Conservation (phyloP, 2,113 vertebrate species). For the Halcyon senegalensis region DNA sequence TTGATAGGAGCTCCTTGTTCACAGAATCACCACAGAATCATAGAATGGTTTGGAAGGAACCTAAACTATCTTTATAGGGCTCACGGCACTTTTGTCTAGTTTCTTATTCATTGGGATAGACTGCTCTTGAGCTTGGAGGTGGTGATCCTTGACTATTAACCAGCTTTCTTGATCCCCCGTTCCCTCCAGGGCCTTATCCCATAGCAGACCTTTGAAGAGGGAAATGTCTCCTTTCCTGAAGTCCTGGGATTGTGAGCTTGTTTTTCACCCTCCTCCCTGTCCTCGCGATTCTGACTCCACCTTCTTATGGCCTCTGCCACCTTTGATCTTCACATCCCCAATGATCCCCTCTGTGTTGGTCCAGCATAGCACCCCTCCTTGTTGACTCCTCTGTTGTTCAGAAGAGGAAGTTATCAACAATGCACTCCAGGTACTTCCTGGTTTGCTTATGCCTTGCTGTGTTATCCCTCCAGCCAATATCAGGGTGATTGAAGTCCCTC, state of each 20-base stretch:
- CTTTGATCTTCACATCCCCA: neutral
- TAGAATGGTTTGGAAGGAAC: too few species aligned
- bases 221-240: neutral
- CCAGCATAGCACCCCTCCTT: neutral
- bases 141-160: neutral
- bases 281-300: neutral
- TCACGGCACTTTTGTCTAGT: neutral
- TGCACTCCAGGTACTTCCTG: neutral
- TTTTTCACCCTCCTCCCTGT: neutral
- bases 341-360: accelerated
- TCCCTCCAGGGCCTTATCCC: neutral
- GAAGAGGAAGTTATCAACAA: neutral
- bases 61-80: neutral
- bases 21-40: too few species aligned
- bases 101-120: neutral
- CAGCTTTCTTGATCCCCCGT: neutral
- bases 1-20: neutral
- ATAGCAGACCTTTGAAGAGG: neutral
- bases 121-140: neutral
- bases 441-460: neutral
- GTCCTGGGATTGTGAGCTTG: neutral
- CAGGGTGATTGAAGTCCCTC: neutral
- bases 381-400: neutral
- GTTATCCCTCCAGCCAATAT: neutral
- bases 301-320: neutral